A percentile compares a stretch with the other conserved stretches of the same genome.
phyloP scores from a whole-genome alignment of 1,140 invertebrate species.

The Anadara kagoshimensis region DNA sequence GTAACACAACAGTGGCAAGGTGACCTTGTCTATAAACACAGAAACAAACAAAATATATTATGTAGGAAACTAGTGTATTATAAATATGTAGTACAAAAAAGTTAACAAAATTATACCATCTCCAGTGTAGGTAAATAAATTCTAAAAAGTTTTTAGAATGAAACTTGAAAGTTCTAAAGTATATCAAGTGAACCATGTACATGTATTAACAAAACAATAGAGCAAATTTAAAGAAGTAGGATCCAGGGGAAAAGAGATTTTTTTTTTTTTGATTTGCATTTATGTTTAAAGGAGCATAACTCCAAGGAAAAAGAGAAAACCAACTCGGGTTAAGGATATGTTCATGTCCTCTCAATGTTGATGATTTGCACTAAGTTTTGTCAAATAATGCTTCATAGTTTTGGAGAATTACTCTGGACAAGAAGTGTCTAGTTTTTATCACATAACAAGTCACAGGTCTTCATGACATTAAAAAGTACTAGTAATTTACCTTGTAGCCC shows the following conservation, averaged over 20 bases:
- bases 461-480: neutral
- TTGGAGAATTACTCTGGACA: no score
- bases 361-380: no score
- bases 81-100: neutral
- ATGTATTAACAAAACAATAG: neutral
- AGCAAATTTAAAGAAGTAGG: no score
- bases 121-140: neutral
- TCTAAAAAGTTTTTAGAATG: no score
- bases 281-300: no score
- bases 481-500: conserved; percentile 87
- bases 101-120: neutral
- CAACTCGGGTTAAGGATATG: no score
- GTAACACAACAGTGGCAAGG: conserved; percentile 90
- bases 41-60: neutral
- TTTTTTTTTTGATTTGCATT: no score
- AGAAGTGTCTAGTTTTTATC: neutral
- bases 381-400: no score
- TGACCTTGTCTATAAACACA: conserved; percentile 87
- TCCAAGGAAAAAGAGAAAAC: no score
- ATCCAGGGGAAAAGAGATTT: no score
- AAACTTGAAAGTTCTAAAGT: neutral
- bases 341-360: no score
- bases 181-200: neutral
- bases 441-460: neutral
- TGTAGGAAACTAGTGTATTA: neutral